phyloP scores from a whole-genome alignment of 2,113 vertebrate genomes.

The Proteles cristata region DNA sequence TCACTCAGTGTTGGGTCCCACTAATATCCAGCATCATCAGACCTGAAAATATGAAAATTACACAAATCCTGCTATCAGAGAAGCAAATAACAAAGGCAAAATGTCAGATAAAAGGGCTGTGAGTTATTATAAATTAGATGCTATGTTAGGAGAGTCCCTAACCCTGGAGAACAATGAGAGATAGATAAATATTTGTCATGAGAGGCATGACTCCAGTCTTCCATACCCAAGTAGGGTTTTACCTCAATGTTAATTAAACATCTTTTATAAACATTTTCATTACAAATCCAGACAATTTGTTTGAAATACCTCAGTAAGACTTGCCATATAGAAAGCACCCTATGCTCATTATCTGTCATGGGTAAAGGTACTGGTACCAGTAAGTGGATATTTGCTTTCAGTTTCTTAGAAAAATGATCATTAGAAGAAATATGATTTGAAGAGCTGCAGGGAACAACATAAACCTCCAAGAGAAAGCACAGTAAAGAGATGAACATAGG shows the following conservation, averaged over 20 bases:
- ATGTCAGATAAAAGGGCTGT: not conserved
- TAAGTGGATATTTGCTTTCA: not conserved
- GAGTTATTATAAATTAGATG: not conserved
- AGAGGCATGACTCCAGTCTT: not conserved
- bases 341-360: not conserved
- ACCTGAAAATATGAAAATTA: not conserved
- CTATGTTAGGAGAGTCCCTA: not conserved
- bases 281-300: not conserved
- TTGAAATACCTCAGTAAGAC: not conserved
- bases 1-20: not conserved
- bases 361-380: not conserved
- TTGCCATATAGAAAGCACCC: not conserved
- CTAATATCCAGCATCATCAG: not conserved
- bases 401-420: not conserved
- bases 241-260: not conserved
- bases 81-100: not conserved
- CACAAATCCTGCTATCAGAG: not conserved
- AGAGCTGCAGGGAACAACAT: not conserved
- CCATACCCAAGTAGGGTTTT: not conserved
- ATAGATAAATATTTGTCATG: constrained; percentile 10
- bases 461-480: not conserved
- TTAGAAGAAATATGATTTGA: not conserved
- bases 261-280: not conserved
- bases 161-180: not conserved
- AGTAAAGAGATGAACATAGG: not conserved